Conservation (phyloP, 2,113 vertebrate genomes). For the Megaleporinus macrocephalus region DNA sequence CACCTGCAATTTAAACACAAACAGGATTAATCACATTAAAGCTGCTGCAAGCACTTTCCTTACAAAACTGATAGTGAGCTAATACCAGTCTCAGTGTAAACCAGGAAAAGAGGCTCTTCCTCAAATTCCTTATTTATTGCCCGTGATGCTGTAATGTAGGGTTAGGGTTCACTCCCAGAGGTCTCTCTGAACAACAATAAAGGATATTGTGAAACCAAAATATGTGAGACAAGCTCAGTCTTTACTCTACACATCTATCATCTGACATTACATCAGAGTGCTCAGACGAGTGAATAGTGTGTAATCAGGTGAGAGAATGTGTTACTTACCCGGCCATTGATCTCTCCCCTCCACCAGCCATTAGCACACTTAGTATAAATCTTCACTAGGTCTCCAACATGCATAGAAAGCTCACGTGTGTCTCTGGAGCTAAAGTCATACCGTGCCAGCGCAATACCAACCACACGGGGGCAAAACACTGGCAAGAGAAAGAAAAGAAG, state of each 20-base stretch:
- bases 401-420: conserved; percentile 86
- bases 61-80: background rate
- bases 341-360: conserved; percentile 95
- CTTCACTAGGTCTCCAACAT: conserved; percentile 89
- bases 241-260: too few species aligned
- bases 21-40: background rate
- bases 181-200: too few species aligned
- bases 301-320: background rate
- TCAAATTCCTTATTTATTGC: too few species aligned
- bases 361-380: conserved; percentile 90
- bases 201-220: too few species aligned
- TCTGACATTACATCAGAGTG: too few species aligned
- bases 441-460: conserved; percentile 88
- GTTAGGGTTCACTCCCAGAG: too few species aligned
- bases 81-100: too few species aligned
- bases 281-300: background rate
- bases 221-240: too few species aligned
- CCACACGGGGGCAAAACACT: conserved; percentile 87
- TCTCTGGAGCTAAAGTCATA: conserved; percentile 94
- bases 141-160: too few species aligned
- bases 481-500: background rate
- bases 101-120: too few species aligned
- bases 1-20: conserved; percentile 74
- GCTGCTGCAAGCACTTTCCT: background rate
- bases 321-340: conserved; percentile 76